Evolutionary conservation across 2,888 invertebrate genomes (phyloP).

Genomic region (Corythucha ciliata): DNA sequence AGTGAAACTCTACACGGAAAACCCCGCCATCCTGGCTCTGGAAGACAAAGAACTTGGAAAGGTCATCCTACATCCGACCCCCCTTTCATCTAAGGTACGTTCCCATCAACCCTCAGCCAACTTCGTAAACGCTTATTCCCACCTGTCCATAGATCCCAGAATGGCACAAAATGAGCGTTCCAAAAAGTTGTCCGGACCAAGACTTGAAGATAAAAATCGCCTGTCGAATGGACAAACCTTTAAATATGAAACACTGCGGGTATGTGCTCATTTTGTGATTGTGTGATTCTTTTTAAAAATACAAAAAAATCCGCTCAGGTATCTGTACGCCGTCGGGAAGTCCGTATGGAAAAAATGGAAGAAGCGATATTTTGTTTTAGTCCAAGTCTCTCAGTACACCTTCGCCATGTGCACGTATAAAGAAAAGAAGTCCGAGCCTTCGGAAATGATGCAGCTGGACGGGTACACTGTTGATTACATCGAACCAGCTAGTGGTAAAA

Average conservation of each 20-base stretch:
- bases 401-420: constrained; percentile 99
- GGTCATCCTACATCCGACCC: constrained; percentile 77
- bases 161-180: constrained; percentile 95
- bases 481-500: constrained; percentile 82
- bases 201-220: constrained; percentile 95
- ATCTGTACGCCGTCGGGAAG: constrained; percentile 88
- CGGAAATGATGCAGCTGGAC: constrained; percentile 99
- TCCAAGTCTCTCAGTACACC: constrained; percentile 99
- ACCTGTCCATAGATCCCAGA: constrained; percentile 64
- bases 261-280: no score
- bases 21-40: constrained; percentile 91
- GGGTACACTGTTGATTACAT: constrained; percentile 99
- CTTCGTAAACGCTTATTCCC: background rate
- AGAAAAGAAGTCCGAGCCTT: constrained; percentile 98
- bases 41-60: constrained; percentile 98
- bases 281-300: background rate
- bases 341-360: constrained; percentile 99
- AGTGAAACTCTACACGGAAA: constrained; percentile 95
- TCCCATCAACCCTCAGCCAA: background rate
- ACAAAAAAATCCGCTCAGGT: constrained; percentile 44
- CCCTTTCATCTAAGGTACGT: constrained; percentile 70
- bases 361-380: constrained; percentile 93
- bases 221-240: constrained; percentile 95
- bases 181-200: constrained; percentile 91
- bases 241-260: constrained; percentile 99